Evolutionary conservation across 2,113 vertebrate genomes (phyloP).

Genomic region (Rhombomys opimus): DNA sequence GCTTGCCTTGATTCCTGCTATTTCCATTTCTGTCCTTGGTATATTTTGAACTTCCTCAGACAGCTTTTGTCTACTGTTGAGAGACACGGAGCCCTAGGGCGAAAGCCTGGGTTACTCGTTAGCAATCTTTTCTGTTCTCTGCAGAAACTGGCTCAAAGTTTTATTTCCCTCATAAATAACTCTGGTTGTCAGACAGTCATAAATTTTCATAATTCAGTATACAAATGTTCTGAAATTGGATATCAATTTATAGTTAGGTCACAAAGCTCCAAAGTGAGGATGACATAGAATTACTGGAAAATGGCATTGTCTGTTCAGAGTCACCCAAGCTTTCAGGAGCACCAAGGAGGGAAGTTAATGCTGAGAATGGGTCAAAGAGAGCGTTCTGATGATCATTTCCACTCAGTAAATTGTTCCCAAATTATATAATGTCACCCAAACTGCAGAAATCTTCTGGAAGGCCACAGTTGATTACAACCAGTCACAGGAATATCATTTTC

Average conservation of each 20-base stretch:
- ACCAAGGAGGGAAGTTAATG: conserved; percentile 34
- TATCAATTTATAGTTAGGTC: conserved; percentile 26
- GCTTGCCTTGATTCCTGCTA: neutral
- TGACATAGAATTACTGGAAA: conserved; percentile 41
- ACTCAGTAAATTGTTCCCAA: conserved; percentile 56
- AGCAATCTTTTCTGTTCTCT: conserved; percentile 25
- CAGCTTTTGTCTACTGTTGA: neutral
- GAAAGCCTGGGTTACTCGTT: neutral
- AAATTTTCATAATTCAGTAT: conserved; percentile 13
- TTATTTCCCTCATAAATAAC: conserved; percentile 48
- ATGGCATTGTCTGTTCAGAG: conserved; percentile 39
- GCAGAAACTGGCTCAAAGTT: conserved; percentile 13
- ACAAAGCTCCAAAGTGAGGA: conserved; percentile 3
- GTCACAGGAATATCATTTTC: neutral
- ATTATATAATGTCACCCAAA: conserved; percentile 55
- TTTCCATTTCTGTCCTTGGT: neutral
- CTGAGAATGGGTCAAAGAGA: conserved; percentile 27
- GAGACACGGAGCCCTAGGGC: neutral
- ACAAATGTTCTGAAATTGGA: conserved; percentile 48
- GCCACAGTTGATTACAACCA: conserved; percentile 43
- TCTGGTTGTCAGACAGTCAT: conserved; percentile 26
- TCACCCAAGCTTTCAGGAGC: conserved; percentile 48
- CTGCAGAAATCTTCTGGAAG: conserved; percentile 33
- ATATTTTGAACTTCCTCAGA: conserved; percentile 16
- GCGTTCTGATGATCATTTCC: conserved; percentile 45